Base-by-base conservation (phyloP, 2,888 invertebrate species). In the Eristalis intricaria region DNA sequence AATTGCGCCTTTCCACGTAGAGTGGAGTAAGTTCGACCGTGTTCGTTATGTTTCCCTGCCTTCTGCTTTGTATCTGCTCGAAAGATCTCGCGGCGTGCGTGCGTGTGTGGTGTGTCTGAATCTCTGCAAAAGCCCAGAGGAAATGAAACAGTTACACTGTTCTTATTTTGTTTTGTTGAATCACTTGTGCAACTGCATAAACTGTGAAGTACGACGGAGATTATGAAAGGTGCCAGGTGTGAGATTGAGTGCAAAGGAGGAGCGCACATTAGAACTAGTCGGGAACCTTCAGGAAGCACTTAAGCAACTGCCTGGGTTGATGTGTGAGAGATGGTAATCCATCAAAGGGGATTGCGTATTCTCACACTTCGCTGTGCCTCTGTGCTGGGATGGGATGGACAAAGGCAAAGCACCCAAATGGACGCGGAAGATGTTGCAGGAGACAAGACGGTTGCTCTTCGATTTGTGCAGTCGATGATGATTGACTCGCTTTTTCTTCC, bases 1-100 rank as follows among this genome's bases (percentile, higher is more conserved):
- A 84, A 88, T 84, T 88, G 80, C 50, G 50, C 80, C 68, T 84
- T 70, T 80, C 38, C 76, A 84, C 77, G 71, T 68, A 82, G 23
- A 71, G 32, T 4, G 32, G 32, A 32, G 5, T 32, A 3, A 26
- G n/a, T n/a, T n/a, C n/a, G n/a, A n/a, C n/a, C n/a, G n/a, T 32
- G 32, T 4, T 32, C 32, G 32, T 32, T 32, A 32, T 32, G 32
- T 32, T 32, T 32, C 32, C 32, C 32, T 32, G 58, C 35, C 10
- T 65, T 60, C 10, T n/a, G 65, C 71, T 26, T 26, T 61, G 35
- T 50, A 38, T 64, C 60, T 40, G 26, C 69, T 40, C n/a, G 40
- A 23, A 22, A 68, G 68, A 78, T 81, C 69, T 80, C 26, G 10
- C 10, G 15, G 60, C 4, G n/a, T 60, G 60, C 60, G 26, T 60